These are phyloP conservation scores for Globodera rostochiensis DNA, from an alignment of 1,140 invertebrate species.

Conservation along the genomic window DNA sequence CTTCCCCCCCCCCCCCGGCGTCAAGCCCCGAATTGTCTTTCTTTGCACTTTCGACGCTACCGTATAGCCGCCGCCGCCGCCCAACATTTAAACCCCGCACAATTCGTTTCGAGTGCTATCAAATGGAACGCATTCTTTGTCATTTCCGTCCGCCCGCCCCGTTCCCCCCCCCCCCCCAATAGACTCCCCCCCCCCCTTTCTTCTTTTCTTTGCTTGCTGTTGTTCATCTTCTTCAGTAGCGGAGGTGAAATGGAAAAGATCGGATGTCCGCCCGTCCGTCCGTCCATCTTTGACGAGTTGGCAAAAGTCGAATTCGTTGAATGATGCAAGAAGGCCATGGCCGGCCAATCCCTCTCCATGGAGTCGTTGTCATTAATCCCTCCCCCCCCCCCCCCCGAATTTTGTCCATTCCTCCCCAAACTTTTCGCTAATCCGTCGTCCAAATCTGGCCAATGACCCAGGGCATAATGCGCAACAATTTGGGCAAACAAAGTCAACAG, in stretches of 20 bases:
- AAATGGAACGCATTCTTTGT: background rate
- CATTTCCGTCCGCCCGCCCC: background rate
- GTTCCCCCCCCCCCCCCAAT: background rate
- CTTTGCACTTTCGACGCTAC: too few species aligned
- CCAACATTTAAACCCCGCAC: too few species aligned
- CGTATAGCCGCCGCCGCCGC: too few species aligned
- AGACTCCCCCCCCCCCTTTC: background rate
- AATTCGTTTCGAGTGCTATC: too few species aligned
- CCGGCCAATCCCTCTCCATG: constrained; percentile 7
- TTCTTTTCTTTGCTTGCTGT: background rate
- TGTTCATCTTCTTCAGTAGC: background rate
- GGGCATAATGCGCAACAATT: constrained; percentile 18
- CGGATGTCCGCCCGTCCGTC: background rate
- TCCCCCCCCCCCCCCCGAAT: background rate
- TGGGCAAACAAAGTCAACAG: background rate
- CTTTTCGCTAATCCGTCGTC: background rate
- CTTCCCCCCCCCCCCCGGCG: background rate
- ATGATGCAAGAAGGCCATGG: background rate
- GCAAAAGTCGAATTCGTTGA: background rate
- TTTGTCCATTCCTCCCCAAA: background rate
- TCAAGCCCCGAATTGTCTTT: too few species aligned
- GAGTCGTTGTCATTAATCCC: background rate
- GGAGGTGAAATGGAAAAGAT: background rate
- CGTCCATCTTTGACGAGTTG: background rate
- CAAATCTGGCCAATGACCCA: background rate